A percentile compares a stretch with the other conserved stretches of the same genome.
Evolutionary conservation across 2,113 vertebrate species (phyloP).

Genomic region (Calidris pugnax): DNA sequence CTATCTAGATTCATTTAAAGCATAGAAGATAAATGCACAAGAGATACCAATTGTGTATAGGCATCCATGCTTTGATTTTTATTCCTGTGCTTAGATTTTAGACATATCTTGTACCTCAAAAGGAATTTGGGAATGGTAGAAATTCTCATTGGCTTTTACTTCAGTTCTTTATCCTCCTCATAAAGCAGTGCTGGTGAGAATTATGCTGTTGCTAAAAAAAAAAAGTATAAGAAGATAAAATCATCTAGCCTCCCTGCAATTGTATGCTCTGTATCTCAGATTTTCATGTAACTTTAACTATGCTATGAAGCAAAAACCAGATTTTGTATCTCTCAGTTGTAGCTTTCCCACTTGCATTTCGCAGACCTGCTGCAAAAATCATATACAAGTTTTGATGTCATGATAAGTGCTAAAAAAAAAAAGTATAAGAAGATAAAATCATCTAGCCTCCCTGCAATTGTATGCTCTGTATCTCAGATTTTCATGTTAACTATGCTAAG

Average conservation of each 20-base stretch:
- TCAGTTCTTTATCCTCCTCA: not conserved
- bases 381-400: not conserved
- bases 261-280: not conserved
- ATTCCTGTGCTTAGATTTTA: not conserved
- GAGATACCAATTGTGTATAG: not conserved
- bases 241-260: not conserved
- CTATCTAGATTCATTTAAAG: not conserved
- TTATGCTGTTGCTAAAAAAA: not conserved
- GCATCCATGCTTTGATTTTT: not conserved
- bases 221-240: fast-evolving
- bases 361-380: not conserved
- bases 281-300: not conserved
- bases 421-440: fast-evolving
- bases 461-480: not conserved
- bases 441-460: not conserved
- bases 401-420: not conserved
- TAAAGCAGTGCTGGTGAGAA: not conserved
- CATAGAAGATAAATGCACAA: not conserved
- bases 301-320: not conserved
- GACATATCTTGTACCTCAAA: not conserved
- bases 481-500: not conserved
- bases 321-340: not conserved
- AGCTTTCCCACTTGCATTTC: not conserved
- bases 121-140: not conserved
- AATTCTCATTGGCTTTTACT: not conserved